phyloP scores from a whole-genome alignment of 2,888 invertebrate genomes.

The Morinoia aosen region DNA sequence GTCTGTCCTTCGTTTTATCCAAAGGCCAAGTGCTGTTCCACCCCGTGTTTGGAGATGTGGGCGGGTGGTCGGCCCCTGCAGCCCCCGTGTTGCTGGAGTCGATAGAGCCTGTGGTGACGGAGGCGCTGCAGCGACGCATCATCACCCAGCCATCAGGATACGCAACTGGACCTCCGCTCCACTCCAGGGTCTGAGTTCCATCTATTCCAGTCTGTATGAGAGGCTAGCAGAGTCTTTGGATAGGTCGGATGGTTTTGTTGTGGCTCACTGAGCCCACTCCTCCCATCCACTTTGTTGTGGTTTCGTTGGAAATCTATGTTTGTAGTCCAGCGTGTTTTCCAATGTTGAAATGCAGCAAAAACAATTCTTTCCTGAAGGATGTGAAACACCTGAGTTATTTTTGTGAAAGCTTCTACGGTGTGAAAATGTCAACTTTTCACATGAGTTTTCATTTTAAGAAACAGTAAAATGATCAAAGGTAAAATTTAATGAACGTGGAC shows the following conservation, averaged over 20 bases:
- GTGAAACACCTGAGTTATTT: too few species aligned
- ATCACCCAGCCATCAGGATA: not conserved
- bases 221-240: not conserved
- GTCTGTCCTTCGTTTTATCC: not conserved
- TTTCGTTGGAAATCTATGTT: too few species aligned
- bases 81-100: not conserved
- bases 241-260: not conserved
- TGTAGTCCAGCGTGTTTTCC: too few species aligned
- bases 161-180: not conserved
- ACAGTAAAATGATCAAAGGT: too few species aligned
- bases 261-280: too few species aligned
- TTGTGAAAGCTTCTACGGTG: too few species aligned
- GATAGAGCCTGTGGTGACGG: not conserved
- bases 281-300: too few species aligned
- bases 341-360: too few species aligned
- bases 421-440: too few species aligned
- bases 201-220: not conserved
- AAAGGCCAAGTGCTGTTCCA: constrained; percentile 52
- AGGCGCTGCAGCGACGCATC: constrained; percentile 34
- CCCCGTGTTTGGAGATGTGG: constrained; percentile 31
- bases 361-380: too few species aligned
- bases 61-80: not conserved
- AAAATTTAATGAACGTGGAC: too few species aligned
- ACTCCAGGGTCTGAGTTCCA: not conserved
- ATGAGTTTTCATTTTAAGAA: too few species aligned